These are phyloP conservation scores for Peromyscus leucopus DNA, from an alignment of 2,113 vertebrate genomes.

Conservation along the genomic window DNA sequence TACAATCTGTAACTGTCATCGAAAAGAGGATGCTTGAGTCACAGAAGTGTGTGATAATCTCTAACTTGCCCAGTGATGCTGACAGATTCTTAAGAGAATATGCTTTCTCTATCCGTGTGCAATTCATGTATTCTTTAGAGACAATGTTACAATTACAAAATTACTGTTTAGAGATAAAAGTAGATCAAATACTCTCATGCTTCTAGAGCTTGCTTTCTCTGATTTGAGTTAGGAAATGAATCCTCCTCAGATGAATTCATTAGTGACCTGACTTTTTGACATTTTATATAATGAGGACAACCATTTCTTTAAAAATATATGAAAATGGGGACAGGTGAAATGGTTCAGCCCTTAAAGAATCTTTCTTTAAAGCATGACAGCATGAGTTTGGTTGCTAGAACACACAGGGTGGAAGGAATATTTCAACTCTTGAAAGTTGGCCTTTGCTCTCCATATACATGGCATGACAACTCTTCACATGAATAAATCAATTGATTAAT, in stretches of 20 bases:
- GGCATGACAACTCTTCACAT: neutral
- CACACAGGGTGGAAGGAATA: no score
- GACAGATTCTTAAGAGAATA: no score
- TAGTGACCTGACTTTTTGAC: neutral
- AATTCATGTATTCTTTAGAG: neutral
- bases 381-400: neutral
- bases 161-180: neutral
- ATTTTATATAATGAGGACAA: neutral
- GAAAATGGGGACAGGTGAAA: neutral
- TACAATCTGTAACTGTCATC: neutral
- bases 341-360: no score
- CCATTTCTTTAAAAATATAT: neutral
- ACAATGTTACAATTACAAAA: neutral
- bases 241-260: neutral
- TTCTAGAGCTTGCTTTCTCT: neutral
- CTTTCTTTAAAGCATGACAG: neutral
- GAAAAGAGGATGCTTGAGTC: neutral
- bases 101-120: neutral
- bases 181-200: neutral
- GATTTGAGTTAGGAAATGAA: neutral
- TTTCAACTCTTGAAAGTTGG: neutral
- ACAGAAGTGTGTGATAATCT: neutral
- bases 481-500: neutral
- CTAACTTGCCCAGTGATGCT: neutral
- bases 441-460: neutral